Conservation (phyloP, 1,140 invertebrate genomes). For the Camponotus pennsylvanicus region DNA sequence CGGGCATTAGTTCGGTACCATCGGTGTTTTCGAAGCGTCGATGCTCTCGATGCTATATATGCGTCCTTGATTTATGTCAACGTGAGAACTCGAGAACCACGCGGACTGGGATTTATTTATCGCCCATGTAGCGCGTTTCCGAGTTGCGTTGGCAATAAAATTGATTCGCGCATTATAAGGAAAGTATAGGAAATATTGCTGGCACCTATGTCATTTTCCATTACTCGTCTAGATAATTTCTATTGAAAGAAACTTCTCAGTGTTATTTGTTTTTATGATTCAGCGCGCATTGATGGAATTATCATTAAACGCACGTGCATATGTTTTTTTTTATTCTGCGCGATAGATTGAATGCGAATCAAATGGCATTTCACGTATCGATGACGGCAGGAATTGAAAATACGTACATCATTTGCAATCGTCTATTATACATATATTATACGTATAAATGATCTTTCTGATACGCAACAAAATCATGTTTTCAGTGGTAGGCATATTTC, state of each 20-base stretch:
- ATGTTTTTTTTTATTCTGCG: neutral
- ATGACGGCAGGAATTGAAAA: neutral
- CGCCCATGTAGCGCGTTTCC: neutral
- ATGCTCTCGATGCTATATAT: neutral
- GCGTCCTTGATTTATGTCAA: slow-evolving; percentile 32
- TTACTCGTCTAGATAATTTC: slow-evolving; percentile 21
- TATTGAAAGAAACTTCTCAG: neutral
- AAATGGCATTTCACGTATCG: neutral
- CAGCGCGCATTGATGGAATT: neutral
- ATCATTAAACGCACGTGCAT: neutral
- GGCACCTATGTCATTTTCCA: slow-evolving; percentile 15
- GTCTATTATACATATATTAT: neutral
- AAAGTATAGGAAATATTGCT: neutral
- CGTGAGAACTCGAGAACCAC: slow-evolving; percentile 8
- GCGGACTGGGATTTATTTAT: slow-evolving; percentile 36
- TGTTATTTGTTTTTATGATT: neutral
- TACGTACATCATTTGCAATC: neutral
- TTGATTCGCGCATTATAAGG: slow-evolving; percentile 33
- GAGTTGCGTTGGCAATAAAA: slow-evolving; percentile 27
- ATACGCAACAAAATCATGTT: neutral
- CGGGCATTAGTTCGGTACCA: neutral
- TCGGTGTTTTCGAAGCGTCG: neutral
- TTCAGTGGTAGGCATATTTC: too few relatives aligned
- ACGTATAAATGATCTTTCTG: too few relatives aligned
- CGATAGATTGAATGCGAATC: neutral